Base-by-base conservation (phyloP, 2,113 vertebrate genomes). In the Brachypodius melanocephalos region DNA sequence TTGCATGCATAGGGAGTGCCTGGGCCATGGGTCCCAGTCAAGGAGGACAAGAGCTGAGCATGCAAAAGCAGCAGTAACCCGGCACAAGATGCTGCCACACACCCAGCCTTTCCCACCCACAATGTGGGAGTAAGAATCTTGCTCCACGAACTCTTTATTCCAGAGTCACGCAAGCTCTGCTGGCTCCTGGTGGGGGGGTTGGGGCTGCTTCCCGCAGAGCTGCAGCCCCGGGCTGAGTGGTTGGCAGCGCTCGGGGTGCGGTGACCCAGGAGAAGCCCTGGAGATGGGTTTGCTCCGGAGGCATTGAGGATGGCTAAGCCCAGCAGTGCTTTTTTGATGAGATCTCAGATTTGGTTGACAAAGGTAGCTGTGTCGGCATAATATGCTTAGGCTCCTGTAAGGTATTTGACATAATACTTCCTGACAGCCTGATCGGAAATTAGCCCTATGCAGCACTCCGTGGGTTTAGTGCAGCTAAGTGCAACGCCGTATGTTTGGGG, bases 351-450 rank as follows among this genome's bases (percentile, higher is more conserved):
- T 79, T 76, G 71, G 62, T 59, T 85, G 88, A 85, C 91, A 94
- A 93, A 87, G 89, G 93, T 95, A 66, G 91, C 95, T 90, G 78
- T 31, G 74, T 93, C 0, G 34, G 91, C 81, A 85, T 58, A 94
- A 95, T 77, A 69, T 28, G 78, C 75, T 96, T 88, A 85, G 93
- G 67, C 71, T 95, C 89, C 89, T 95, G 80, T 90, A 71, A 87
- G 94, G 86, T 87, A 87, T 87, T 93, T 96, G 96, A 97, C 73
- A 54, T 96, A 69, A 95, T 80, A 14, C 40, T 51, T 89, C 81
- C 59, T 96, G 95, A 95, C 93, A 96, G 82, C 66, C 80, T 34
- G 55, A 17, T 85, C 0, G 2, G 93, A 89, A 95, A 91, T 91
- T 18, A 83, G 89, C 93, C 85, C 93, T 83, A 38, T 76, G n/a